Base-by-base conservation (phyloP, 2,888 invertebrate genomes). In the Folsomia candida region DNA sequence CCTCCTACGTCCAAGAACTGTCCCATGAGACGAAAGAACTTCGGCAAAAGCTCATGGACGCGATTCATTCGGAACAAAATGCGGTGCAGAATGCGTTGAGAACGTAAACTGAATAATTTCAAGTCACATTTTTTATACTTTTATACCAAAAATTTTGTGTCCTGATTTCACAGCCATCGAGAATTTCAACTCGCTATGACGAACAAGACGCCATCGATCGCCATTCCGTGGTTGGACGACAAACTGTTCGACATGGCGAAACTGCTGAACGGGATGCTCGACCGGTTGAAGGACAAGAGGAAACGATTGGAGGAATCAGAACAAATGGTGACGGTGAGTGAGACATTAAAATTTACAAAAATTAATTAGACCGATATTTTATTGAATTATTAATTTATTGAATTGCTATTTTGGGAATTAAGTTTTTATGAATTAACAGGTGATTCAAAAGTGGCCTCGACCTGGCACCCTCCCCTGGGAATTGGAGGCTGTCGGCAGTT, bases 221-320 rank as follows among this genome's bases (percentile, higher is more conserved):
- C 79, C n/a, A 69, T 79, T 14, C 71, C 73, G 4, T 80, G 80
- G 80, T 61, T 80, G 28, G 80, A 80, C 20, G 80, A 80, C 64
- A 80, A 80, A 67, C 67, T 80, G 1, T 80, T 79, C 63, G 80
- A 80, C 64, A 70, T 75, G 70, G 67, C 78, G 1, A 78, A 78
- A 25, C 71, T 71, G 18, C 62, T 80, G 18, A 80, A 80, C 54
- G 51, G 59, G 6, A 69, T 79, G n/a, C 61, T 80, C n/a, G 71
- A 78, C 68, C 65, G 74, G 28, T 61, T 80, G 27, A 67, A 69
- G 29, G 67, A 70, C n/a, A 78, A 79, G 58, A 67, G 80, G 24
- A 74, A 69, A 20, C 69, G 58, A 47, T 58, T 80, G 26, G 78
- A 78, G 37, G 77, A 79, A 22, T 68, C 78, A 6, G 80, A 78